phyloP scores from a whole-genome alignment of 2,888 invertebrate species.

The Megastigmus dorsalis region DNA sequence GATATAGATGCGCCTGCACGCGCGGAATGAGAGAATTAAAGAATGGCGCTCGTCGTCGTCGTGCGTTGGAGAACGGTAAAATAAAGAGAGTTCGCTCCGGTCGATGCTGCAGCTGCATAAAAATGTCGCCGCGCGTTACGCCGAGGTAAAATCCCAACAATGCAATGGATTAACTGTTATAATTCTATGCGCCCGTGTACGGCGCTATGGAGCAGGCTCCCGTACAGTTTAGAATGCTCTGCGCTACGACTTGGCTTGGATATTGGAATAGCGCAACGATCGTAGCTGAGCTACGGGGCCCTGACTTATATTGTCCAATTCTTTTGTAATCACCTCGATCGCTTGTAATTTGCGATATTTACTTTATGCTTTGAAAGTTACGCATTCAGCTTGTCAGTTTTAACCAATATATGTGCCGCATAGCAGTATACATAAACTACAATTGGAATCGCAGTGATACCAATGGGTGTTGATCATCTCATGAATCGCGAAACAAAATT shows the following conservation, averaged over 20 bases:
- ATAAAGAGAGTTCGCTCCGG: background rate
- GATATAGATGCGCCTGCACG: background rate
- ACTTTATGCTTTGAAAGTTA: no score
- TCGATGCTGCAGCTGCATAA: background rate
- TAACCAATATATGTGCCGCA: no score
- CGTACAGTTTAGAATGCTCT: slow-evolving; percentile 2
- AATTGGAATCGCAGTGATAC: no score
- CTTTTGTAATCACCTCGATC: slow-evolving; percentile 16
- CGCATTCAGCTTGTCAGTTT: no score
- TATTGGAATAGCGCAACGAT: background rate
- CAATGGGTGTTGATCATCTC: no score
- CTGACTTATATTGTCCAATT: slow-evolving; percentile 36
- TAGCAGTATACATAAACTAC: no score
- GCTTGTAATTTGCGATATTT: background rate
- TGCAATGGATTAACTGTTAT: slow-evolving; percentile 51
- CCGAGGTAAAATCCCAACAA: slow-evolving; percentile 48
- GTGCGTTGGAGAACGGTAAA: slow-evolving; percentile 22
- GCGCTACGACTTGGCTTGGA: background rate
- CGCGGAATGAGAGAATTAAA: background rate
- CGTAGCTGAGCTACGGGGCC: background rate
- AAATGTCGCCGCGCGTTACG: slow-evolving; percentile 23
- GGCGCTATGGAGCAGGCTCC: no score
- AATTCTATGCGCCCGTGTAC: background rate
- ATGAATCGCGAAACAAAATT: no score
- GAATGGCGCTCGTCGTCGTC: background rate